Conservation (phyloP, 2,888 invertebrate species). For the Volucella bombylans region DNA sequence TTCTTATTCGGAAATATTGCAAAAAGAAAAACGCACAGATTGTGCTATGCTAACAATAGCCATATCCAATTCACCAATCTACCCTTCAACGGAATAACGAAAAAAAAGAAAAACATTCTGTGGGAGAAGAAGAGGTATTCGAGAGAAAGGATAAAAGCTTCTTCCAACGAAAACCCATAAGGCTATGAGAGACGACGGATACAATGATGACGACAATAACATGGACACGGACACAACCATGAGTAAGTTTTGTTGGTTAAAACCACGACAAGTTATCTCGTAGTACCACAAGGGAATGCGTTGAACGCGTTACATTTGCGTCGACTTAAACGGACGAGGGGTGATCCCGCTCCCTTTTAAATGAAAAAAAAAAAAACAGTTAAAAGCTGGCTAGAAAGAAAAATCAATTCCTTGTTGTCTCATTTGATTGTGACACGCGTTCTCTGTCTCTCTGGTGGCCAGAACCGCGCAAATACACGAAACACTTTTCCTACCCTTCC, state of each 20-base stretch:
- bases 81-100: constrained; percentile 41
- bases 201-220: not conserved
- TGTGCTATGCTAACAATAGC: constrained; percentile 14
- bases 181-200: constrained; percentile 44
- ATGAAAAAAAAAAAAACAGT: constrained; percentile 25
- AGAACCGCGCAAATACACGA: constrained; percentile 63
- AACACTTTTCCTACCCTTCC: constrained; percentile 59
- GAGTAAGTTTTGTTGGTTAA: constrained; percentile 41
- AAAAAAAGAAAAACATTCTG: constrained; percentile 20
- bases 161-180: constrained; percentile 14
- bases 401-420: constrained; percentile 73
- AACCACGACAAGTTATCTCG: constrained; percentile 48
- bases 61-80: not conserved
- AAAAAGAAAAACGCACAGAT: constrained; percentile 32
- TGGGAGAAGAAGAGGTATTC: constrained; percentile 26
- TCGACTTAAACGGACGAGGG: not conserved
- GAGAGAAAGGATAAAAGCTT: constrained; percentile 62
- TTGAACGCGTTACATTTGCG: constrained; percentile 26
- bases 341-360: not conserved
- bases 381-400: constrained; percentile 51
- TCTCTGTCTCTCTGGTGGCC: constrained; percentile 60
- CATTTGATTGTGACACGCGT: constrained; percentile 61
- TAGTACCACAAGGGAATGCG: constrained; percentile 34
- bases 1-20: constrained; percentile 19
- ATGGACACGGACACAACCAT: constrained; percentile 10